Percentiles rank a stretch among this genome's conserved stretches.
Evolutionary conservation across 2,113 vertebrate genomes (phyloP).

Genomic region (Myanophis thanlyinensis): DNA sequence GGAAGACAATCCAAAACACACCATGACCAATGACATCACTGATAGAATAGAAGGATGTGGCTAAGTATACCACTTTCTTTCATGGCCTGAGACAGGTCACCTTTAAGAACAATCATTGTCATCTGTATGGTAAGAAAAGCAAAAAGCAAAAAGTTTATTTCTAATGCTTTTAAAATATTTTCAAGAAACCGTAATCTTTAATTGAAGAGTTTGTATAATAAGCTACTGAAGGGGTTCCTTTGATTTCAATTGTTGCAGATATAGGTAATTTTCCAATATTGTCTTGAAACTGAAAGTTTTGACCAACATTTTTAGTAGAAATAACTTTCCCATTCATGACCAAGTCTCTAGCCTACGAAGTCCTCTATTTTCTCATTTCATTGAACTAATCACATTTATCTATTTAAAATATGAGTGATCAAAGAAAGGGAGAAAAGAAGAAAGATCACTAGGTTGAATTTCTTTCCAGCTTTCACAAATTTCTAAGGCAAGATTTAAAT

Average conservation of each 20-base stretch:
- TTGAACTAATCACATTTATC: neutral
- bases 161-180: neutral
- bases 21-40: neutral
- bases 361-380: neutral
- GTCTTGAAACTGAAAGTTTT: neutral
- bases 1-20: neutral
- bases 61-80: neutral
- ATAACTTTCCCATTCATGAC: neutral
- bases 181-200: neutral
- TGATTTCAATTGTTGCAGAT: neutral
- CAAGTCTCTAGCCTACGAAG: neutral
- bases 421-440: neutral
- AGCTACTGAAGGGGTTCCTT: neutral
- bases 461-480: neutral
- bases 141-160: neutral
- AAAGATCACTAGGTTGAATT: neutral
- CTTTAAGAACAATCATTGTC: neutral
- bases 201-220: neutral
- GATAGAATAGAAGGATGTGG: neutral
- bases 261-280: neutral
- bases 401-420: neutral
- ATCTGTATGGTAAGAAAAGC: neutral
- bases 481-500: neutral
- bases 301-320: neutral
- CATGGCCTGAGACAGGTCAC: neutral